Evolutionary conservation across 2,888 invertebrate genomes (phyloP), one percentile per base, ranked within the genome.

Genomic region (Phalera bucephala): DNA sequence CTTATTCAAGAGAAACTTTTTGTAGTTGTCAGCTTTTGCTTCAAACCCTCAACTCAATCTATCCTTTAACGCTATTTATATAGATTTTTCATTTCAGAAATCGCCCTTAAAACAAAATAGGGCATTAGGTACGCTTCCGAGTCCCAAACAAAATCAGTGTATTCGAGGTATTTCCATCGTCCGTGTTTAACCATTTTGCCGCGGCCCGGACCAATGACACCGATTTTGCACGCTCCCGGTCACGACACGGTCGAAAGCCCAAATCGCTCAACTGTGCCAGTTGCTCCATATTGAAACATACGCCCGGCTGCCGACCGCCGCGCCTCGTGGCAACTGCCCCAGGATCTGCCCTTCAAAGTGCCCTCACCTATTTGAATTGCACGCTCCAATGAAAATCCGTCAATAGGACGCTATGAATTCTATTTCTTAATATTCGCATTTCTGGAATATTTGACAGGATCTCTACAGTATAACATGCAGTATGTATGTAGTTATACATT

Each of bases 221-320:
- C 66, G 73, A 78, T 80, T 81, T 77, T 67, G 62, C 73, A 72
- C 72, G 75, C 71, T 70, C 62, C 59, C 45, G 45, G 42, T 44
- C 48, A 42, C 58, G 69, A 70, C 61, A 80, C 82, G 82, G 71
- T 77, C 73, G 71, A 71, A 44, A 52, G 74, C 59, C 45, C 62
- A 11, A 45, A 33, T 45, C 77, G 55, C 50, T 76, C 73, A 66
- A 53, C 66, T 71, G 75, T 74, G 57, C 40, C 64, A 65, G 70
- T 73, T 78, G 80, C 70, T 61, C 69, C 80, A 83, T 88, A 88
- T 88, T 88, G 87, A 83, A 86, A 83, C 78, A 65, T 67, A 54
- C 78, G 72, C 65, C 69, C 70, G 73, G 64, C 64, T 74, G 64
- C 64, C 74, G 78, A 59, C 76, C 75, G 76, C 67, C 74, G 66